A percentile compares a stretch with the other conserved stretches of the same genome.
Evolutionary conservation across 2,113 vertebrate species (phyloP).

Genomic region (Hypanus sabinus): DNA sequence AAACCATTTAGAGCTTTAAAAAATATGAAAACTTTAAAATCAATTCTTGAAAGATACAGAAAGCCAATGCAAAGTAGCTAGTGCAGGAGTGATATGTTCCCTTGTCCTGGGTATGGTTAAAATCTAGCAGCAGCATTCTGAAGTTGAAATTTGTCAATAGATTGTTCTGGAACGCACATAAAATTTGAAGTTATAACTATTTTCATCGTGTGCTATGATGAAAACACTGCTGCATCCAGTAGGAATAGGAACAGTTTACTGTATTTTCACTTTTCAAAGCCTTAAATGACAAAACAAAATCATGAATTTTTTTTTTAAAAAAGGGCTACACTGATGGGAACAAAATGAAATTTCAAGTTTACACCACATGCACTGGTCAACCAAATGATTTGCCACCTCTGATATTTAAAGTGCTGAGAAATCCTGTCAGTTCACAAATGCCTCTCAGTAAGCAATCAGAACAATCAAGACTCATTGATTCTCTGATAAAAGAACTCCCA

Average conservation of each 20-base stretch:
- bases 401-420: not conserved
- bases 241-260: not conserved
- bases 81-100: too few species aligned
- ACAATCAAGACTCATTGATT: constrained; percentile 71
- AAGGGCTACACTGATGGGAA: not conserved
- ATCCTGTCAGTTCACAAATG: not conserved
- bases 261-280: not conserved
- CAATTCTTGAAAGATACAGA: too few species aligned
- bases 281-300: not conserved
- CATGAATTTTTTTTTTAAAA: not conserved
- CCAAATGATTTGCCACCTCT: not conserved
- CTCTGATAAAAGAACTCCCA: constrained; percentile 58
- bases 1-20: too few species aligned
- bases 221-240: not conserved
- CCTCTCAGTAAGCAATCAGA: constrained; percentile 20
- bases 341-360: not conserved
- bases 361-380: too few species aligned
- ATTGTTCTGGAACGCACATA: too few species aligned
- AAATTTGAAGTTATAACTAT: not conserved
- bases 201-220: not conserved
- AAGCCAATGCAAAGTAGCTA: too few species aligned
- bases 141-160: too few species aligned
- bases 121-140: too few species aligned
- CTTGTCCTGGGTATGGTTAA: too few species aligned
- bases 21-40: too few species aligned